A percentile compares a stretch with the other conserved stretches of the same genome.
Conservation (phyloP, 1,140 invertebrate genomes). For the Acyrthosiphon pisum region DNA sequence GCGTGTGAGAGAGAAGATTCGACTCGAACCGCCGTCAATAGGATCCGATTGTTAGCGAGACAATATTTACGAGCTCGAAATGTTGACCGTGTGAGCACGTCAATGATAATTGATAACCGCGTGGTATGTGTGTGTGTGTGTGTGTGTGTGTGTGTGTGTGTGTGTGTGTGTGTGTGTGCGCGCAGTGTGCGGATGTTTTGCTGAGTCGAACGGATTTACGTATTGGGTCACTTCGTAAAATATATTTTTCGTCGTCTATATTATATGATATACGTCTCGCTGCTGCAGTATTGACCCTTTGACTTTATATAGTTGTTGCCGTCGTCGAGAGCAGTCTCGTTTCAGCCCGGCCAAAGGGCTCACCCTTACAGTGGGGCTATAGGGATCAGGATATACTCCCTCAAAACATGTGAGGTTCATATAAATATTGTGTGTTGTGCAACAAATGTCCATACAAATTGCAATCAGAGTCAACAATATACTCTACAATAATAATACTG, state of each 20-base stretch:
- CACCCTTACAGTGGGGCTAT: no score
- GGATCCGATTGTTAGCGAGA: slow-evolving; percentile 13
- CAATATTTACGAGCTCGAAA: slow-evolving; percentile 43
- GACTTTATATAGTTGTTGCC: not conserved
- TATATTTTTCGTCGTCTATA: not conserved
- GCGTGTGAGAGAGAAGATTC: slow-evolving; percentile 9
- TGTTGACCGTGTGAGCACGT: not conserved
- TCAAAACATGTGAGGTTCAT: not conserved
- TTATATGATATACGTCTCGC: not conserved
- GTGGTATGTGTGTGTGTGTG: no score
- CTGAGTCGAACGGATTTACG: not conserved
- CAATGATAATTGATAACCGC: not conserved
- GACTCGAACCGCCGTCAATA: slow-evolving; percentile 11
- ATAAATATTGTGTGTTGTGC: not conserved
- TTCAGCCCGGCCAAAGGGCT: not conserved
- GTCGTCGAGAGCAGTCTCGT: not conserved
- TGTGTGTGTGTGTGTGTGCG: no score
- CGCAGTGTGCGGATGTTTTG: not conserved
- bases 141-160: no score
- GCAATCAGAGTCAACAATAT: not conserved
- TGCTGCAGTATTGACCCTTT: not conserved
- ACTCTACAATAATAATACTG: no score
- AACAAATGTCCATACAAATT: no score
- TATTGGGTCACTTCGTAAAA: not conserved
- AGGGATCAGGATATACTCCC: not conserved